Evolutionary conservation across 2,888 invertebrate genomes (phyloP), one percentile per base, ranked within the genome.

Genomic region (Eupithecia abbreviata): DNA sequence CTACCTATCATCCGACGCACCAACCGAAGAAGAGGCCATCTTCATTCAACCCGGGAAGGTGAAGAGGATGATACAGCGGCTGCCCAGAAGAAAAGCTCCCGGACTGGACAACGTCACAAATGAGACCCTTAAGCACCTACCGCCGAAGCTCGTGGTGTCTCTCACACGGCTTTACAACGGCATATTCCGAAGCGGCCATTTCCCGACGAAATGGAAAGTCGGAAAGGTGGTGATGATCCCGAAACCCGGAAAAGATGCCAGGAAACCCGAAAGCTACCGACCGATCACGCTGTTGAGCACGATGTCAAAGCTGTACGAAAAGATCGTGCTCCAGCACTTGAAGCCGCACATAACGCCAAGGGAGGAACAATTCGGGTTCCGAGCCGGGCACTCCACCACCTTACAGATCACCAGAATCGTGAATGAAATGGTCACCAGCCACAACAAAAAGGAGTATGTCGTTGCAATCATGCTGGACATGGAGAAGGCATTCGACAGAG

Each of bases 321-420:
- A 18, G 12, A 43, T 80, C 7, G 71, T 83, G 45, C 75, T 85
- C 18, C 12, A 4, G 0, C 65, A 73, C 30, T 15, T 78, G 1
- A 58, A 9, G 0, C 73, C 76, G 0, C 72, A 77, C 49, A 15
- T 80, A 0, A 10, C 65, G 13, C 82, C 80, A 0, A 71, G 80
- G 0, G 68, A 62, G 7, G 82, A 84, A 41, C 82, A 83, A 58
- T 80, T 76, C 55, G 83, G 83, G 5, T 84, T 84, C 66, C 71
- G 84, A 0, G 41, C 71, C 6, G 82, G 80, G 1, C 85, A 85
- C 73, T 81, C 80, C 15, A 86, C 84, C 0, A 83, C 84, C 0
- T 82, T 81, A 0, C 86, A 86, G 72, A 62, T 86, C 12, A n/a
- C 83, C 2, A 79, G 82, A 49, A 77, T 87, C 0, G 81, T 85